Conservation (phyloP, 2,888 invertebrate species). For the Furcula furcula region DNA sequence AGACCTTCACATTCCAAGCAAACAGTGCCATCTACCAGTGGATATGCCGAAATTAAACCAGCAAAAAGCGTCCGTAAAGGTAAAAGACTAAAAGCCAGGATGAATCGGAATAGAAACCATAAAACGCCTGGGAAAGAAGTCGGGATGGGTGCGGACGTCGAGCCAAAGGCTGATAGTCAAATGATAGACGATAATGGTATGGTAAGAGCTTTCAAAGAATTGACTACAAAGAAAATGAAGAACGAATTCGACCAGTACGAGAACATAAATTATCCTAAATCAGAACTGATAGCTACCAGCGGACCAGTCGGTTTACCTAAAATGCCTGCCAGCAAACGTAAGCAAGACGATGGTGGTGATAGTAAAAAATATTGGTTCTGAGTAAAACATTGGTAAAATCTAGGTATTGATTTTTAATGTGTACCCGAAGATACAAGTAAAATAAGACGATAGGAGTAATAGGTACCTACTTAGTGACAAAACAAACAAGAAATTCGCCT, state of each 20-base stretch:
- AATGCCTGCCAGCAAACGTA: constrained; percentile 9
- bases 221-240: constrained; percentile 23
- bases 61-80: not conserved
- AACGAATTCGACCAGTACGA: constrained; percentile 39
- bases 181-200: not conserved
- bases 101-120: not conserved
- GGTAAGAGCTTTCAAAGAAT: not conserved
- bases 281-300: constrained; percentile 27
- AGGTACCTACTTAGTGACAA: no score
- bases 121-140: no score
- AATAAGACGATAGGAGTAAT: no score
- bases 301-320: constrained; percentile 27
- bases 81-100: not conserved
- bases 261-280: constrained; percentile 25
- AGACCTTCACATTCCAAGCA: not conserved
- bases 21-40: constrained; percentile 1
- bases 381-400: no score
- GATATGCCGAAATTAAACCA: constrained; percentile 1
- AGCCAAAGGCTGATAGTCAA: no score
- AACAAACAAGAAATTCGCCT: no score
- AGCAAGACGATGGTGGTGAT: constrained; percentile 7
- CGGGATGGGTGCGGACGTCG: no score
- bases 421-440: no score
- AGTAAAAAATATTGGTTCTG: constrained; percentile 9
- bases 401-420: no score